Evolutionary conservation across 2,888 invertebrate species (phyloP).

Genomic region (Papilio demoleus): DNA sequence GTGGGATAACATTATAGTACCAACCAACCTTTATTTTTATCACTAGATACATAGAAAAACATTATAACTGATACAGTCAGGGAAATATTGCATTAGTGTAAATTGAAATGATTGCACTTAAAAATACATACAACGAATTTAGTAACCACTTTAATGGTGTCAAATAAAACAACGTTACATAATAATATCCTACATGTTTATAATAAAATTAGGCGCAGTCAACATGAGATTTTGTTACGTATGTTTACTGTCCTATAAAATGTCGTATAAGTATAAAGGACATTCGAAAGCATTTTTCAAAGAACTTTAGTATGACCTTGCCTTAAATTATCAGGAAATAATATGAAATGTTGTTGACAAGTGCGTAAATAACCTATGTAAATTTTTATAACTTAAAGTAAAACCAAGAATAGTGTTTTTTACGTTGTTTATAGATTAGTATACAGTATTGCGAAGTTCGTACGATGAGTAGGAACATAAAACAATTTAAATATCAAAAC

Average conservation of each 20-base stretch:
- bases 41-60: too few relatives aligned
- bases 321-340: neutral
- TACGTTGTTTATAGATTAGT: neutral
- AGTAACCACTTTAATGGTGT: neutral
- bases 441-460: too few relatives aligned
- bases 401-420: neutral
- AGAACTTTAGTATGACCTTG: neutral
- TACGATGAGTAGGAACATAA: too few relatives aligned
- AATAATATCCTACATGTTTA: neutral
- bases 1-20: neutral
- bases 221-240: neutral
- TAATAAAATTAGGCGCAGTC: neutral
- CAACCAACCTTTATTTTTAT: too few relatives aligned
- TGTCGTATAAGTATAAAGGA: neutral
- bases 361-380: neutral
- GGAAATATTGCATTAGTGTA: neutral
- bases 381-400: neutral
- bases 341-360: neutral
- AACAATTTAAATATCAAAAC: too few relatives aligned
- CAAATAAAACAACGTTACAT: constrained; percentile 6
- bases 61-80: too few relatives aligned
- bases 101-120: neutral
- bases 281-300: constrained; percentile 7
- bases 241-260: neutral
- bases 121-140: neutral